Evolutionary conservation across 2,888 invertebrate genomes (phyloP).

Genomic region (Cephus sareptanus): DNA sequence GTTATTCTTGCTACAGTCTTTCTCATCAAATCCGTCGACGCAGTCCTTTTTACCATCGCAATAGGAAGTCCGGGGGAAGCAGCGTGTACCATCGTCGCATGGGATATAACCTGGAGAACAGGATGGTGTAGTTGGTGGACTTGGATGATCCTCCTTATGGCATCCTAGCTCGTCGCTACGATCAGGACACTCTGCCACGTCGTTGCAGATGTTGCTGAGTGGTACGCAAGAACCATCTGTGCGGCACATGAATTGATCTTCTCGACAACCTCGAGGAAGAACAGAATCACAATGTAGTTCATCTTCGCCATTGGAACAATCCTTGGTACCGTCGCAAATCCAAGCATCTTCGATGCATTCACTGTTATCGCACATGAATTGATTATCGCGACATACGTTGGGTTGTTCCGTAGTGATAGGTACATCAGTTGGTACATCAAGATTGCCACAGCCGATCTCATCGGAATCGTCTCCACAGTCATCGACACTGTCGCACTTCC

Average conservation of each 20-base stretch:
- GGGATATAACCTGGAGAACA: constrained; percentile 70
- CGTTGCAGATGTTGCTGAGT: constrained; percentile 67
- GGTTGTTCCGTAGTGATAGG: constrained; percentile 39
- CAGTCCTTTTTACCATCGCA: constrained; percentile 81
- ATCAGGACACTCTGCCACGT: constrained; percentile 69
- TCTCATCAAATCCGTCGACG: constrained; percentile 80
- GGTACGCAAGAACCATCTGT: constrained; percentile 74
- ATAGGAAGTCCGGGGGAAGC: constrained; percentile 71
- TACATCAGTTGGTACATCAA: constrained; percentile 35
- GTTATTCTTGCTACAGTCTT: constrained; percentile 70
- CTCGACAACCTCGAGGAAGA: constrained; percentile 53
- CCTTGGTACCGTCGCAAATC: constrained; percentile 73
- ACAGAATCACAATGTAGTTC: constrained; percentile 69
- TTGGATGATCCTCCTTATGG: constrained; percentile 42
- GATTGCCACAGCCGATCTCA: constrained; percentile 72
- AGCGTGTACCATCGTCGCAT: constrained; percentile 72
- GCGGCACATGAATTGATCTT: constrained; percentile 71
- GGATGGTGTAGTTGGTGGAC: constrained; percentile 64
- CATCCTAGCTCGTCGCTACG: constrained; percentile 69
- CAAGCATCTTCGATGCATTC: constrained; percentile 72
- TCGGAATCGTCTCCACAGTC: constrained; percentile 83
- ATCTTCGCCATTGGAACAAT: constrained; percentile 73
- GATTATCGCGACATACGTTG: constrained; percentile 68
- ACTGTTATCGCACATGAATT: constrained; percentile 71
- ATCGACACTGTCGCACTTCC: constrained; percentile 82